Base-by-base conservation (phyloP, 2,113 vertebrate genomes). In the Mellivora capensis region DNA sequence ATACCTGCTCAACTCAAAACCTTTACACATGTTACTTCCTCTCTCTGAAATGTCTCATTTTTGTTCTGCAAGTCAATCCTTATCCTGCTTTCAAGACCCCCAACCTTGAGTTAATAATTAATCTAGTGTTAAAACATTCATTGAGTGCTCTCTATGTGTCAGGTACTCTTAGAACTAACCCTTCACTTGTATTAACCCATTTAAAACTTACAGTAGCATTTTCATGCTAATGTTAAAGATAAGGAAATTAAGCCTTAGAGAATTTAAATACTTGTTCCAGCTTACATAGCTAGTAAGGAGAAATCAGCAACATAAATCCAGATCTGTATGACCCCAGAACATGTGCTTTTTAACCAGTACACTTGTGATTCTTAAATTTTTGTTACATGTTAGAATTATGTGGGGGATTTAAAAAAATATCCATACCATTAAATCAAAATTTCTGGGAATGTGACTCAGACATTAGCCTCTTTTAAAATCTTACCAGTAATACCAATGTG, bases 371-470 rank as follows among this genome's bases (percentile, higher is more conserved):
- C 74, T 91, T 79, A 91, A 86, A 47, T 64, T 93, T 84, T 77
- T 95, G n/a, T 69, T 67, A 80, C 17, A 89, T 61, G 18, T 69
- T 89, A 89, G 27, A 83, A 54, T 88, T 96, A 77, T 18, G 29
- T 20, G 11, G 25, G 20, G 27, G 93, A 87, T 86, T 97, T 96
- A 52, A 52, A 52, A 52, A 52, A 15, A 79, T 2, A 42, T 44
- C 34, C n/a, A 76, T 74, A 74, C n/a, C 39, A 20, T 90, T 96
- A 94, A 95, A 83, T 93, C 47, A 96, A 31, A 96, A 94, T 96
- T 97, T 94, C 71, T 91, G 11, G 8, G 31, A 6, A 3, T 47
- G 31, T 29, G 9, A 72, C 7, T 86, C 44, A 87, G 14, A 92
- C 23, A 62, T 90, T 82, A 88, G 14, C 23, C 39, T 18, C 14